Evolutionary conservation across 2,888 invertebrate species (phyloP).

Genomic region (Digitonthophagus gazella): DNA sequence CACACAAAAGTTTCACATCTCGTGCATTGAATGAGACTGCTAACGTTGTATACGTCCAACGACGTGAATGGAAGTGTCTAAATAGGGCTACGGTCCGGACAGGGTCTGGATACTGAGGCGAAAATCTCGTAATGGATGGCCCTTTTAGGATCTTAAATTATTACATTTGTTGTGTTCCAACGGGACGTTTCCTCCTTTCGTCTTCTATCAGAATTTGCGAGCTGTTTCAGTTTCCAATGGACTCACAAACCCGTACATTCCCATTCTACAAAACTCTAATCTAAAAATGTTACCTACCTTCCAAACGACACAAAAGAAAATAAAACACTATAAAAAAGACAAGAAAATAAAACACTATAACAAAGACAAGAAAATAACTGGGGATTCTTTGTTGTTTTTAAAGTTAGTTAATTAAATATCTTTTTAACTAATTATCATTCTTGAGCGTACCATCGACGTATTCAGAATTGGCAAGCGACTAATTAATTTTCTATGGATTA

Average conservation of each 20-base stretch:
- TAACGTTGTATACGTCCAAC: neutral
- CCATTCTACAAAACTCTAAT: neutral
- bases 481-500: neutral
- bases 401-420: neutral
- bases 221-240: neutral
- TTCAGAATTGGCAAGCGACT: neutral
- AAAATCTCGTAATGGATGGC: slow-evolving; percentile 8
- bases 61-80: neutral
- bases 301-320: no score
- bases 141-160: slow-evolving; percentile 8
- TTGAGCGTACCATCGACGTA: neutral
- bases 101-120: neutral
- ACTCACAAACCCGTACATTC: neutral
- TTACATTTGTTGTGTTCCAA: slow-evolving; percentile 12
- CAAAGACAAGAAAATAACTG: no score
- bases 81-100: neutral
- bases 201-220: slow-evolving; percentile 9
- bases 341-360: neutral
- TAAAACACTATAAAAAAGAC: neutral
- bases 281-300: neutral
- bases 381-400: no score
- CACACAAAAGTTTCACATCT: neutral
- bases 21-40: neutral
- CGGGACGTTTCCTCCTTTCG: neutral
- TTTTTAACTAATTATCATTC: neutral